Percentiles rank a stretch among this genome's conserved stretches.
Evolutionary conservation across 2,113 vertebrate genomes (phyloP).

Genomic region (Syngnathus floridae): DNA sequence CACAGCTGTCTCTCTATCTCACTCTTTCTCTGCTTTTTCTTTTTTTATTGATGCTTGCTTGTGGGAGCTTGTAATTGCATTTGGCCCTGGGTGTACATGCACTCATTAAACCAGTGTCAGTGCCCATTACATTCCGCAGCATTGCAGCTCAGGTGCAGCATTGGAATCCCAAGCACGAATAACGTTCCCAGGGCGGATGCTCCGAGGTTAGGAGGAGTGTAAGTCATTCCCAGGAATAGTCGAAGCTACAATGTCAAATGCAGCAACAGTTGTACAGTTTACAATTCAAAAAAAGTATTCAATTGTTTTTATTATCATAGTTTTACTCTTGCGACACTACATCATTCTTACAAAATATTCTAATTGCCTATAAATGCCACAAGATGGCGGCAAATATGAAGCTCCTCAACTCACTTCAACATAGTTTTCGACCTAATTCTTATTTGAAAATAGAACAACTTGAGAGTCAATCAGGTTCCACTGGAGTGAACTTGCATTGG

Average conservation of each 20-base stretch:
- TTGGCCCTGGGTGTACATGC: constrained; percentile 60
- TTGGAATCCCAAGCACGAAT: constrained; percentile 32
- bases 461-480: background rate
- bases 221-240: background rate
- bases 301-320: background rate
- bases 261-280: background rate
- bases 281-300: background rate
- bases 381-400: background rate
- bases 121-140: constrained; percentile 61
- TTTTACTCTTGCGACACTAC: background rate
- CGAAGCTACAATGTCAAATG: background rate
- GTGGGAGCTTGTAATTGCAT: constrained; percentile 65
- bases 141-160: constrained; percentile 49
- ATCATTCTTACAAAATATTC: too few species aligned
- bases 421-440: background rate
- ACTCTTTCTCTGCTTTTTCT: background rate
- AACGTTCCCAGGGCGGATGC: background rate
- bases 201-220: background rate
- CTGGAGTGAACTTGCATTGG: background rate
- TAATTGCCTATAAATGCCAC: background rate
- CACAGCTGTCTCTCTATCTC: constrained; percentile 47
- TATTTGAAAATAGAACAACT: background rate
- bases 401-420: background rate
- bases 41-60: constrained; percentile 49
- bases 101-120: constrained; percentile 60